Evolutionary conservation across 2,113 vertebrate species (phyloP).

Genomic region (Phrynocephalus versicolor): DNA sequence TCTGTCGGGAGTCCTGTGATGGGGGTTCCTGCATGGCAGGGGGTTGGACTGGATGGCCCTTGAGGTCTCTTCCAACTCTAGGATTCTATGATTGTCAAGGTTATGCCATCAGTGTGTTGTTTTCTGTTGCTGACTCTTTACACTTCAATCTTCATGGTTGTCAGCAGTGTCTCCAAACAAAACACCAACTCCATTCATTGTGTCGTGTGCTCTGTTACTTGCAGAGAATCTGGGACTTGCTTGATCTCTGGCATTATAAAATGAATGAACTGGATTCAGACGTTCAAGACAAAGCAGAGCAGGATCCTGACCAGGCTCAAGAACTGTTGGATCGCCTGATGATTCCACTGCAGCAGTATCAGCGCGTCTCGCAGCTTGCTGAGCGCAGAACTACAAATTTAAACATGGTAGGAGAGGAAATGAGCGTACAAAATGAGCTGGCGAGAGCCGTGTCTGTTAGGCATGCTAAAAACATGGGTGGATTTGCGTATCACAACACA

Average conservation of each 20-base stretch:
- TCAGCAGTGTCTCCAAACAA: not conserved
- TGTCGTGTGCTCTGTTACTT: not conserved
- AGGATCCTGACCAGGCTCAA: slow-evolving; percentile 79
- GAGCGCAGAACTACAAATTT: slow-evolving; percentile 86
- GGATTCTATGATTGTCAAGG: not conserved
- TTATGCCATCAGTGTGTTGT: not conserved
- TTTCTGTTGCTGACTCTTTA: not conserved
- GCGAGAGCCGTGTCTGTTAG: too few species aligned
- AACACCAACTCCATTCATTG: not conserved
- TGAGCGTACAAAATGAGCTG: too few species aligned
- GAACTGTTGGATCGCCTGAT: slow-evolving; percentile 81
- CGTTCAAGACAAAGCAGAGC: slow-evolving; percentile 86
- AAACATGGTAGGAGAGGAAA: slow-evolving; percentile 80
- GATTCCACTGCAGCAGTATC: slow-evolving; percentile 82
- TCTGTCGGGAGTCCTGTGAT: too few species aligned
- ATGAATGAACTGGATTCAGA: slow-evolving; percentile 85
- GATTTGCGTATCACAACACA: not conserved
- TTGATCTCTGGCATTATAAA: slow-evolving; percentile 87
- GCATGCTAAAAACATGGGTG: too few species aligned
- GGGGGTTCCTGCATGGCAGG: too few species aligned
- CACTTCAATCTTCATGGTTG: not conserved
- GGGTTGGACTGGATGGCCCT: too few species aligned
- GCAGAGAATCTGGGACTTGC: slow-evolving; percentile 89
- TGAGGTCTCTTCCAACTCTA: not conserved
- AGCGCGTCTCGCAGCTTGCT: slow-evolving; percentile 81